Conservation (phyloP, 1,140 invertebrate genomes). For the Leptopilina clavipes region DNA sequence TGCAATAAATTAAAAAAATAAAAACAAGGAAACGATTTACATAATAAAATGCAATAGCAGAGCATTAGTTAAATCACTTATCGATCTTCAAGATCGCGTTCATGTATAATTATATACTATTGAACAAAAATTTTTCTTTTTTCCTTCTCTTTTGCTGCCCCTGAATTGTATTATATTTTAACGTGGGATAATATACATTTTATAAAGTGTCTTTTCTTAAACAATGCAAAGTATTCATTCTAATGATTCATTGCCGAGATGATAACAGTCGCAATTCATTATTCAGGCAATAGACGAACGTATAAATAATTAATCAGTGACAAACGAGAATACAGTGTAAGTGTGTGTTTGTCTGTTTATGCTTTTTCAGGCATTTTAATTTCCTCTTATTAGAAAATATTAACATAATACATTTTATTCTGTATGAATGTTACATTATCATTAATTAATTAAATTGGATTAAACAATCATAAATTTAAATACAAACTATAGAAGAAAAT, state of each 20-base stretch:
- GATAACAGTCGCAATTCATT: constrained; percentile 21
- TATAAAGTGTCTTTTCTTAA: constrained; percentile 8
- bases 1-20: not conserved
- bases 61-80: not conserved
- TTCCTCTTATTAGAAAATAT: constrained; percentile 18
- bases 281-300: constrained; percentile 20
- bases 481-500: not conserved
- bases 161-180: not conserved
- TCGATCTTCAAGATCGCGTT: constrained; percentile 2
- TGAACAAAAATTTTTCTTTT: not conserved
- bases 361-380: constrained; percentile 7
- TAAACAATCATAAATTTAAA: not conserved
- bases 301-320: constrained; percentile 34
- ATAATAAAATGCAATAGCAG: not conserved
- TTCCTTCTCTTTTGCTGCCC: not conserved
- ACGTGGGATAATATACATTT: not conserved
- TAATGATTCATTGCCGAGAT: constrained; percentile 9
- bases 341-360: not conserved
- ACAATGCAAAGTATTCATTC: constrained; percentile 29
- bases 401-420: not conserved
- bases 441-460: constrained; percentile 5
- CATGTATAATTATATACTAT: not conserved
- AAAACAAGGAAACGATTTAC: constrained; percentile 21
- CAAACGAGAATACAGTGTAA: not conserved
- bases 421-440: not conserved